Percentiles rank a stretch among this genome's conserved stretches.
Evolutionary conservation across 2,888 invertebrate species (phyloP).

Genomic region (Torymus tubicola): DNA sequence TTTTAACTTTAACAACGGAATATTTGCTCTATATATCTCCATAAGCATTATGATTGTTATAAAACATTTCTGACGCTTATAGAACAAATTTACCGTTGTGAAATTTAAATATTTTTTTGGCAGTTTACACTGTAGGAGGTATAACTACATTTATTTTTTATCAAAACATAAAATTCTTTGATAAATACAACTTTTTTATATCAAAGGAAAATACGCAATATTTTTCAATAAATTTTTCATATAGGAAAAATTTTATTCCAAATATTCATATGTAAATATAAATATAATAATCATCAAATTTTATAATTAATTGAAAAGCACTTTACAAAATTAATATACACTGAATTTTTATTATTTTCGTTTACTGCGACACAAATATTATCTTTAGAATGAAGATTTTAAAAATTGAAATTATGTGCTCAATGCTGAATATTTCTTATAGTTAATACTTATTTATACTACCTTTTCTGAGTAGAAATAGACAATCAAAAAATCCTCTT

Average conservation of each 20-base stretch:
- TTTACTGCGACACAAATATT: conserved; percentile 25
- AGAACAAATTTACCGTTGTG: too few species aligned
- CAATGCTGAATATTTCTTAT: neutral
- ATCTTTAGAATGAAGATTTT: conserved; percentile 5
- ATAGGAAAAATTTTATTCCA: conserved; percentile 6
- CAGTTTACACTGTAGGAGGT: too few species aligned
- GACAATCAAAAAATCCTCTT: conserved; percentile 6
- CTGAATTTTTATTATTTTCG: conserved; percentile 13
- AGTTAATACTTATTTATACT: neutral
- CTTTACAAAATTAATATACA: conserved; percentile 14
- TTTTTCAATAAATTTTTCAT: conserved; percentile 23
- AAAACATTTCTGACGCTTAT: too few species aligned
- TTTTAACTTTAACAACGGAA: too few species aligned
- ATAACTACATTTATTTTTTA: conserved; percentile 23
- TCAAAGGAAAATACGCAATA: conserved; percentile 24
- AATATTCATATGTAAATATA: conserved; percentile 6
- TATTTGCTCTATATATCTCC: too few species aligned
- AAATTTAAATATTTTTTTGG: too few species aligned
- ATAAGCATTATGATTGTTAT: too few species aligned
- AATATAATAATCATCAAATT: conserved; percentile 17
- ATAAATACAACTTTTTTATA: conserved; percentile 32
- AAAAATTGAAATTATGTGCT: conserved; percentile 1
- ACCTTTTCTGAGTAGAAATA: conserved; percentile 1
- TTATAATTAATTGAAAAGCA: conserved; percentile 5
- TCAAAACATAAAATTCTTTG: conserved; percentile 1